Conservation (phyloP, 2,888 invertebrate genomes). For the Tetragonisca angustula region DNA sequence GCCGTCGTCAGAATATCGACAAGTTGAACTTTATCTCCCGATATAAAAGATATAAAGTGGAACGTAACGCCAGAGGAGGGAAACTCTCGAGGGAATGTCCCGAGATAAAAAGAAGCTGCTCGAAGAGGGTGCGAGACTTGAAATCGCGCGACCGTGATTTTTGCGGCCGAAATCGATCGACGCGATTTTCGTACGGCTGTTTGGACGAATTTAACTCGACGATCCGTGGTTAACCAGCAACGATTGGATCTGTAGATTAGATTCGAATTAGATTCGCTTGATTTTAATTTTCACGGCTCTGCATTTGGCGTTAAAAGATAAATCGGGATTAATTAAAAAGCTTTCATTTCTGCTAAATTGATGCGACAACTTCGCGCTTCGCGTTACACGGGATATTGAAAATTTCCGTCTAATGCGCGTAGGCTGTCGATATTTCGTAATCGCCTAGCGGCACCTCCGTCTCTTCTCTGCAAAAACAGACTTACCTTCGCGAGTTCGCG, state of each 20-base stretch:
- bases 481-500: slow-evolving; percentile 61
- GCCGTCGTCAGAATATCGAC: slow-evolving; percentile 24
- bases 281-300: not conserved
- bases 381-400: not conserved
- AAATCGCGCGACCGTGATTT: not conserved
- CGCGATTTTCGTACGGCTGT: not conserved
- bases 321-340: no score
- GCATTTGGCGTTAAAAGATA: not conserved
- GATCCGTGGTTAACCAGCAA: not conserved
- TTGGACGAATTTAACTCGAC: not conserved
- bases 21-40: slow-evolving; percentile 20
- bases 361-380: not conserved
- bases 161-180: not conserved
- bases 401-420: not conserved
- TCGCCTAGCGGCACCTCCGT: slow-evolving; percentile 11
- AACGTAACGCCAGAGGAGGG: not conserved
- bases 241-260: not conserved
- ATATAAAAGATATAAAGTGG: slow-evolving; percentile 16
- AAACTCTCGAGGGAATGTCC: slow-evolving; percentile 15
- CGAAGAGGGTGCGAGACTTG: no score
- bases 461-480: slow-evolving; percentile 14
- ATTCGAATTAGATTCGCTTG: not conserved
- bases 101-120: slow-evolving; percentile 7
- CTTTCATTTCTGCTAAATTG: no score
- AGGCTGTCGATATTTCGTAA: not conserved